phyloP scores from a whole-genome alignment of 2,888 invertebrate species.

The Lepidochitona cinerea region DNA sequence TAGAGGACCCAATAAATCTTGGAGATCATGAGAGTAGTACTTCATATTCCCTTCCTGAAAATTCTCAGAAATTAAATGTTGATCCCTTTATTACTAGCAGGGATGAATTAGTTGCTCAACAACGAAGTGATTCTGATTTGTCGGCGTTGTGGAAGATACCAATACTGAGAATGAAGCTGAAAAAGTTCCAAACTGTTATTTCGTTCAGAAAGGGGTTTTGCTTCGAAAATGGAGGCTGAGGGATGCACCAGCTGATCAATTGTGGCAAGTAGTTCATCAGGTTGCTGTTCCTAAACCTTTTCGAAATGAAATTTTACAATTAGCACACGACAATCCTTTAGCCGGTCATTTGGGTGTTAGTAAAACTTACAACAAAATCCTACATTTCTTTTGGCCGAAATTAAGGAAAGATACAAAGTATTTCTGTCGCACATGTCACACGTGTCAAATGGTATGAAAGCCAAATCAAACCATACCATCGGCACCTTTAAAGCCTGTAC shows the following conservation, averaged over 20 bases:
- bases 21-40: no score
- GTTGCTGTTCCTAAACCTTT: slow-evolving; percentile 15
- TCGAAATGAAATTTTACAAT: slow-evolving; percentile 13
- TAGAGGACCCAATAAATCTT: no score
- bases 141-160: background rate
- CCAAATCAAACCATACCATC: slow-evolving; percentile 23
- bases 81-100: background rate
- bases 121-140: background rate
- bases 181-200: slow-evolving; percentile 10
- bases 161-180: background rate
- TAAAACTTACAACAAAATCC: slow-evolving; percentile 18
- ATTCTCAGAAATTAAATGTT: background rate
- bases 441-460: slow-evolving; percentile 19
- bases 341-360: slow-evolving; percentile 28
- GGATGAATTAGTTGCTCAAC: background rate
- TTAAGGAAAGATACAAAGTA: background rate
- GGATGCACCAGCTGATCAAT: slow-evolving; percentile 10
- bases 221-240: slow-evolving; percentile 27
- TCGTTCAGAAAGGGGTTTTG: slow-evolving; percentile 15
- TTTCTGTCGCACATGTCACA: slow-evolving; percentile 14
- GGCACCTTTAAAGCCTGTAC: slow-evolving; percentile 15
- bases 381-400: slow-evolving; percentile 26
- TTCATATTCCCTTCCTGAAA: background rate
- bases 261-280: slow-evolving; percentile 14
- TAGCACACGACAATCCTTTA: slow-evolving; percentile 25